Evolutionary conservation across 1,140 invertebrate species (phyloP), one percentile per base, ranked within the genome.

Genomic region (Cherax quadricarinatus): DNA sequence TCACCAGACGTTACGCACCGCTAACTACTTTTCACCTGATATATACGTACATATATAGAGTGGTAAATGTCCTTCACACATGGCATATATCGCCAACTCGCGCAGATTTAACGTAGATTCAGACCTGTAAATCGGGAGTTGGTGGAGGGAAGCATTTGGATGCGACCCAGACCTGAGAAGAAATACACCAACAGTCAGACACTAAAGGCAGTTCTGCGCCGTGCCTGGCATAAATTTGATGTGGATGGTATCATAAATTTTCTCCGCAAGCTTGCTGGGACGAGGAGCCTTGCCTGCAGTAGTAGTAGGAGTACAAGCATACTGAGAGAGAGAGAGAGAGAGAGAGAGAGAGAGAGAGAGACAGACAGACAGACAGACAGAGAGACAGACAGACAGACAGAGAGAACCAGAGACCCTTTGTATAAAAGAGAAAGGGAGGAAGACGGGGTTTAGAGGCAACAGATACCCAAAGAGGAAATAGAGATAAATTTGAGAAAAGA

Each of bases 141-240:
- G 60, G 60, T 9, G 57, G 49, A 62, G n/a, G 6, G 53, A n/a
- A 21, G 53, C 82, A 84, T 60, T 41, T 62, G 30, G 82, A 60
- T 62, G 82, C 82, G 82, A 16, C 53, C 41, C 82, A n/a, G 53
- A 18, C 53, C 24, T 24, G 62, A 81, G 14, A 81, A 81, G 79
- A 81, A 84, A 57, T 84, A 84, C 53, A 60, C 53, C 53, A 57
- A 62, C 21, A 84, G 82, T 18, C 82, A 62, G 24, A 85, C 62
- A 85, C 24, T 85, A 41, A 85, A 85, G 83, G 83, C 62, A 85
- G 60, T 85, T 85, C 14, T 41, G 24, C 12, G 79, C 30, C 62
- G 83, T 85, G 24, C 83, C 57, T 66, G 82, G 83, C 83, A 85
- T 85, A 85, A 84, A 84, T 84, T 85, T 66, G 83, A 57, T 70